These are phyloP conservation scores for Mus spretus DNA, from an alignment of 2,797 vertebrate genomes.

Conservation along the genomic window DNA sequence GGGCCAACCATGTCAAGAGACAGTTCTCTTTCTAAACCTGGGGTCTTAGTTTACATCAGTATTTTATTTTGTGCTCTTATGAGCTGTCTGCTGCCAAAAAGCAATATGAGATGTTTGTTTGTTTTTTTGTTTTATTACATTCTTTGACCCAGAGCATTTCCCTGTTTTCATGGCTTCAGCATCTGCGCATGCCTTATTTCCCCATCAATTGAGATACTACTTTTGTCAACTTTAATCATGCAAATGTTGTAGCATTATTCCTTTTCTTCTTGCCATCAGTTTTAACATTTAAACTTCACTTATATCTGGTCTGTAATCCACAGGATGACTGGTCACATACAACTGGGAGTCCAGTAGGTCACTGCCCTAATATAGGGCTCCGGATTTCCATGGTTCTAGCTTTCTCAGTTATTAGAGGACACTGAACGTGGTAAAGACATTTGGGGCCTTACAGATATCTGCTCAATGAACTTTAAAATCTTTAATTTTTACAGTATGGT, in stretches of 20 bases:
- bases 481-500: neutral
- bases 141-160: neutral
- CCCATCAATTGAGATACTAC: neutral
- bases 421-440: neutral
- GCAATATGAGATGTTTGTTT: neutral
- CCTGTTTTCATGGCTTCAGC: neutral
- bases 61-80: neutral
- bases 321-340: neutral
- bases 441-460: neutral
- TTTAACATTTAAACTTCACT: neutral
- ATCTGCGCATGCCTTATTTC: neutral
- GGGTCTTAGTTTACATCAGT: slow-evolving; percentile 3
- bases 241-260: neutral
- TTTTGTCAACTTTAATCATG: neutral
- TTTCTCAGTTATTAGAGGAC: neutral
- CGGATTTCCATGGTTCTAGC: neutral
- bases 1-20: neutral
- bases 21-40: neutral
- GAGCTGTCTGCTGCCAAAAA: neutral
- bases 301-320: neutral
- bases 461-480: neutral
- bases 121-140: neutral
- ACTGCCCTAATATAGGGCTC: neutral
- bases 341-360: neutral
- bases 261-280: neutral